Conservation (phyloP, 2,113 vertebrate genomes). For the Glareola pratincola region DNA sequence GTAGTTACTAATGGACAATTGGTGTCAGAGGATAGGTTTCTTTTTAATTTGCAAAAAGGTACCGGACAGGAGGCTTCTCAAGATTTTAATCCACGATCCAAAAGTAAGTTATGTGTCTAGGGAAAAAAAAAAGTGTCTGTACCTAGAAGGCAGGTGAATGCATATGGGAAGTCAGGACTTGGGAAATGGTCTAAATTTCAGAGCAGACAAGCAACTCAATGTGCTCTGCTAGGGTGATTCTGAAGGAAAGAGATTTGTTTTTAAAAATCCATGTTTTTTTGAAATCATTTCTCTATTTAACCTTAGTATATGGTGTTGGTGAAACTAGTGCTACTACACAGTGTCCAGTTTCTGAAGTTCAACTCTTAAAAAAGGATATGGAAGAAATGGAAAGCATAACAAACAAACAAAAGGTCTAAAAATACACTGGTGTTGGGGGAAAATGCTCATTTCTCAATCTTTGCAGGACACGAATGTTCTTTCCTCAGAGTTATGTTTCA, state of each 20-base stretch:
- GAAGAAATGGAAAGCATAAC: neutral
- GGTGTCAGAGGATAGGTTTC: neutral
- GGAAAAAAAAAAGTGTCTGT: neutral
- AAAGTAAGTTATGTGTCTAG: neutral
- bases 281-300: neutral
- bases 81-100: neutral
- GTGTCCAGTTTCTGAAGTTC: neutral
- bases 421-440: neutral
- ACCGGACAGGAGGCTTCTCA: neutral
- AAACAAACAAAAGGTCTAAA: neutral
- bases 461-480: neutral
- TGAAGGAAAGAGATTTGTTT: neutral
- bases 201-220: neutral
- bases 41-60: neutral
- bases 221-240: neutral
- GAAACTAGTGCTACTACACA: neutral
- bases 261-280: neutral
- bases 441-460: neutral
- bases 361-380: neutral
- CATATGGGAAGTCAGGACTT: neutral
- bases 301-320: neutral
- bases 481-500: neutral
- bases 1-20: neutral
- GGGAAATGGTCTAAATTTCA: neutral
- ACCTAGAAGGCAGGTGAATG: neutral